Base-by-base conservation (phyloP, 2,888 invertebrate genomes). In the Thera obeliscata region DNA sequence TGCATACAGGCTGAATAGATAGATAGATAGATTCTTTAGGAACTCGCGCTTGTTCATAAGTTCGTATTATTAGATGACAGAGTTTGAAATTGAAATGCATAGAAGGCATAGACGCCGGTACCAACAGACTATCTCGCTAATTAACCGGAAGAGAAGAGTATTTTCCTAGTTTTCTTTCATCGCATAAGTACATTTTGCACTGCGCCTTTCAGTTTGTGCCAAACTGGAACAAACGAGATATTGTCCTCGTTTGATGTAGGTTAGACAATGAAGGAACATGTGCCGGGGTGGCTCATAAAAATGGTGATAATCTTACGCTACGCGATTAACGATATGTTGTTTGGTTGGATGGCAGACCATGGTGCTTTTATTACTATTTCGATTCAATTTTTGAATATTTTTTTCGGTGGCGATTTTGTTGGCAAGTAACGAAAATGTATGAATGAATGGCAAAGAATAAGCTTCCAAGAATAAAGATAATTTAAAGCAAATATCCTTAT, bases 131-230 rank as follows among this genome's bases (percentile, higher is more conserved):
- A 75, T 70, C 68, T 73, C 69, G 72, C 69, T 73, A 72, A 78
- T 73, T 71, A 78, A 71, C 76, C 76, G 79, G 79, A 78, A 79
- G 74, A 71, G 61, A 50, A 49, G 5, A 49, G 57, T 43, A 41
- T 22, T 57, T 57, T n/a, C 61, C 49, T 68, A 50, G 38, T 38
- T 38, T 38, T 38, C 38, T 38, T 38, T 38, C 56, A 33, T 52
- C 50, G n/a, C 55, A 60, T 56, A 54, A 12, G 41, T 41, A 22
- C 36, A 49, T 58, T 36, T 33, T 48, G 33, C 3, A 9, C 22
- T 11, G 3, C 35, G 9, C 8, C 35, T 9, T 56, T 2, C 52
- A 35, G 11, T 11, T 56, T 33, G 57, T 56, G 56, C 22, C 56
- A 56, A 38, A 55, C 4, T 9, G 33, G 41, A 41, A 35, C 1